Percentiles rank a stretch among this genome's conserved stretches.
These are phyloP conservation scores for Apostichopus californicus DNA, from an alignment of 35 echinoderm and acorn worm genomes.

Conservation along the genomic window DNA sequence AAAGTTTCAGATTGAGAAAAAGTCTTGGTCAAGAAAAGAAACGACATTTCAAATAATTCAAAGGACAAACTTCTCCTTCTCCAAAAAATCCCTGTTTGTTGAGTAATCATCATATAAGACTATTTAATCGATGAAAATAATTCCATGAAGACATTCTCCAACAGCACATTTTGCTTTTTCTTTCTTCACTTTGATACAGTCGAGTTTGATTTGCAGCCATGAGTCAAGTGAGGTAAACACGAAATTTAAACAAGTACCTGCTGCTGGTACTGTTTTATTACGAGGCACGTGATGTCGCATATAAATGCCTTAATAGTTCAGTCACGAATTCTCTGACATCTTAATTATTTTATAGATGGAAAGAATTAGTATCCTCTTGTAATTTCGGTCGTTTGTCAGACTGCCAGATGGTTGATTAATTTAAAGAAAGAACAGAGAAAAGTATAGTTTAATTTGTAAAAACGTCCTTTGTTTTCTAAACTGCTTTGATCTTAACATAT, in stretches of 20 bases:
- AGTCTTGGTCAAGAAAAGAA: too few relatives aligned
- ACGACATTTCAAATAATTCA: too few relatives aligned
- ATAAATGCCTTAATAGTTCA: not conserved
- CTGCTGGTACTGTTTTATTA: not conserved
- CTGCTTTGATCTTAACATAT: not conserved
- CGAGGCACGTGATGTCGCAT: not conserved
- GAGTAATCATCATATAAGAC: too few relatives aligned
- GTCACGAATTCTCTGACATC: conserved; percentile 5
- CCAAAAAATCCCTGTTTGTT: too few relatives aligned
- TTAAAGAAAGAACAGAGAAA: not conserved
- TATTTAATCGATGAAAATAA: too few relatives aligned
- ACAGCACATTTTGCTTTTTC: too few relatives aligned
- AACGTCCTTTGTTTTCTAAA: not conserved
- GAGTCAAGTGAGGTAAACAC: not conserved
- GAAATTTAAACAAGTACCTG: conserved; percentile 14
- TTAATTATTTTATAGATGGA: conserved; percentile 5
- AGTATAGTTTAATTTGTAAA: not conserved
- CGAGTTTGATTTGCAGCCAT: too few relatives aligned
- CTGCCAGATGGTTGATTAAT: not conserved
- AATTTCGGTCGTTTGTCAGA: not conserved
- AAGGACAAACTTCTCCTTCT: too few relatives aligned
- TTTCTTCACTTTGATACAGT: too few relatives aligned
- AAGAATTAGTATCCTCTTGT: not conserved
- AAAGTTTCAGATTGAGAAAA: too few relatives aligned
- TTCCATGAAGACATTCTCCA: too few relatives aligned